These are phyloP conservation scores for Strongylocentrotus purpuratus DNA, from an alignment of 35 echinoderm and acorn worm species.

Conservation along the genomic window DNA sequence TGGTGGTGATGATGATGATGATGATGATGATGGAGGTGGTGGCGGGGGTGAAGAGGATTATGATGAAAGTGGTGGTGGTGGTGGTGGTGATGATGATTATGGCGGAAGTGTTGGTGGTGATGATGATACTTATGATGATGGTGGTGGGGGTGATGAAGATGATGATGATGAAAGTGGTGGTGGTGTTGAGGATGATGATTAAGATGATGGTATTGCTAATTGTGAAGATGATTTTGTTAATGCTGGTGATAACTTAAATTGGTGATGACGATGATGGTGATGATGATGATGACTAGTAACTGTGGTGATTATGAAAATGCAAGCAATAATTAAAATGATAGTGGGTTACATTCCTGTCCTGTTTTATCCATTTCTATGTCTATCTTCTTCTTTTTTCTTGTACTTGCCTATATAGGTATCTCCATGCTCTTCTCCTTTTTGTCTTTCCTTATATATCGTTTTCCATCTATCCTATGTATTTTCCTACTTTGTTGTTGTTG, in stretches of 20 bases:
- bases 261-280: not conserved
- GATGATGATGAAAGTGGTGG: not conserved
- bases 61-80: not conserved
- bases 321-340: not conserved
- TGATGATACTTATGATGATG: constrained; percentile 7
- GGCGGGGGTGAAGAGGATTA: not conserved
- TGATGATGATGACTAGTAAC: not conserved
- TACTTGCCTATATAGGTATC: too few relatives aligned
- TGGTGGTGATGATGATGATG: not conserved
- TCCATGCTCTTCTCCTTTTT: too few relatives aligned
- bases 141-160: not conserved
- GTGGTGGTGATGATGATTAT: not conserved
- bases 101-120: not conserved
- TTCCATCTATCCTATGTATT: too few relatives aligned
- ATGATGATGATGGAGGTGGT: not conserved
- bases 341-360: too few relatives aligned
- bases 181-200: not conserved
- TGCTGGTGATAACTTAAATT: not conserved
- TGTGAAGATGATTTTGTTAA: not conserved
- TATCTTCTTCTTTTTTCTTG: too few relatives aligned
- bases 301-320: not conserved
- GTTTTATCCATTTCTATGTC: too few relatives aligned
- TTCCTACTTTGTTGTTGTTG: too few relatives aligned
- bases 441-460: too few relatives aligned
- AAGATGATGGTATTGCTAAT: not conserved